Percentiles rank a stretch among this genome's conserved stretches.
These are phyloP conservation scores for Torymus texanus DNA, from an alignment of 2,888 invertebrate genomes.

Conservation along the genomic window DNA sequence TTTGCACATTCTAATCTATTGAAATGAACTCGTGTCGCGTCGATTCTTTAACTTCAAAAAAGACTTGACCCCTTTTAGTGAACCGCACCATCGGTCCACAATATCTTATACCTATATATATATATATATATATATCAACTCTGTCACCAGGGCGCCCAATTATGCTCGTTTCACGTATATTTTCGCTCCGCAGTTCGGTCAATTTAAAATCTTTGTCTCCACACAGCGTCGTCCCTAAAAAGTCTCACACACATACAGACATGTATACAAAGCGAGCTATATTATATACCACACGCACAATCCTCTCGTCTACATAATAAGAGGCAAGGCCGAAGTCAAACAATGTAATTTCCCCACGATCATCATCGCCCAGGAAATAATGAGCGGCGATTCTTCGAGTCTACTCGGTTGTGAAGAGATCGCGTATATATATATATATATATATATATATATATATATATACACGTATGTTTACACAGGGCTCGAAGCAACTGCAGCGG, in stretches of 20 bases:
- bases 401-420: conserved; percentile 57
- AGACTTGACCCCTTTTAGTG: conserved; percentile 30
- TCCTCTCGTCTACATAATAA: background rate
- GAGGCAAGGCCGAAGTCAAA: background rate
- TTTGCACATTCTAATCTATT: background rate
- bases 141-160: no score
- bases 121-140: no score
- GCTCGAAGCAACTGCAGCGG: no score
- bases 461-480: no score
- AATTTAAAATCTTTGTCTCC: no score
- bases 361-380: conserved; percentile 63
- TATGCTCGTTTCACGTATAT: no score
- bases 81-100: conserved; percentile 6
- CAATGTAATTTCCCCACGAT: conserved; percentile 68
- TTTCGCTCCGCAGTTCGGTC: no score
- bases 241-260: background rate
- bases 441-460: no score
- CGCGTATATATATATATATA: conserved; percentile 38
- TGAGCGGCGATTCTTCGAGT: conserved; percentile 61
- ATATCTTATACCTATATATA: background rate
- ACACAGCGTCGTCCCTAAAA: background rate
- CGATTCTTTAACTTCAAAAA: no score
- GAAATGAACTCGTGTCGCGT: background rate
- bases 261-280: background rate
- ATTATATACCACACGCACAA: background rate